Evolutionary conservation across 2,797 vertebrate genomes (phyloP).

Genomic region (Enteromius anoplus): DNA sequence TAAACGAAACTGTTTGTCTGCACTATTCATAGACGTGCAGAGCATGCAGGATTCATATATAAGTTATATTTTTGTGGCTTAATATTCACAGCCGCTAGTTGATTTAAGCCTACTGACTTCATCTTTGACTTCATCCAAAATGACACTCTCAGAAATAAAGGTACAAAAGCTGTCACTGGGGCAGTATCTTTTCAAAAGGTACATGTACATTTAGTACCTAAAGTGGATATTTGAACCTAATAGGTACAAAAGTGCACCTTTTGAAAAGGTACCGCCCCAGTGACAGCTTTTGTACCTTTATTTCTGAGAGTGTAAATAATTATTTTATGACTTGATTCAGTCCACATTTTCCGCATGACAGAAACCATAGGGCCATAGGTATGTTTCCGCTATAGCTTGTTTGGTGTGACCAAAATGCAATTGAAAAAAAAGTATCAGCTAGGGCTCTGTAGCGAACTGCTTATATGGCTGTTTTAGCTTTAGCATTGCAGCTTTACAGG

Average conservation of each 20-base stretch:
- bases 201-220: too few species aligned
- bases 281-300: too few species aligned
- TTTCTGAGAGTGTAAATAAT: neutral
- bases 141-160: too few species aligned
- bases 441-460: neutral
- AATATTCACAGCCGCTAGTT: neutral
- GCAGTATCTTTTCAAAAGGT: too few species aligned
- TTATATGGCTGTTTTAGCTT: slow-evolving; percentile 13
- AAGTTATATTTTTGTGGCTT: neutral
- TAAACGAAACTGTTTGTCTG: neutral
- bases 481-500: slow-evolving; percentile 17
- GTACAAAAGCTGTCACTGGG: too few species aligned
- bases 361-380: neutral
- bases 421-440: neutral
- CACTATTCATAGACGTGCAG: too few species aligned
- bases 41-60: neutral
- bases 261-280: too few species aligned
- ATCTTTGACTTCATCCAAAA: too few species aligned
- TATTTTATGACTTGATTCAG: neutral
- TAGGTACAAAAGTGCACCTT: too few species aligned
- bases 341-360: neutral
- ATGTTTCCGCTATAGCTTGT: neutral
- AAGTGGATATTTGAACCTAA: too few species aligned
- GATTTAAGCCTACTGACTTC: neutral
- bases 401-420: neutral